A percentile compares a stretch with the other conserved stretches of the same genome.
Evolutionary conservation across 2,113 vertebrate species (phyloP).

Genomic region (Accipiter virgatus): DNA sequence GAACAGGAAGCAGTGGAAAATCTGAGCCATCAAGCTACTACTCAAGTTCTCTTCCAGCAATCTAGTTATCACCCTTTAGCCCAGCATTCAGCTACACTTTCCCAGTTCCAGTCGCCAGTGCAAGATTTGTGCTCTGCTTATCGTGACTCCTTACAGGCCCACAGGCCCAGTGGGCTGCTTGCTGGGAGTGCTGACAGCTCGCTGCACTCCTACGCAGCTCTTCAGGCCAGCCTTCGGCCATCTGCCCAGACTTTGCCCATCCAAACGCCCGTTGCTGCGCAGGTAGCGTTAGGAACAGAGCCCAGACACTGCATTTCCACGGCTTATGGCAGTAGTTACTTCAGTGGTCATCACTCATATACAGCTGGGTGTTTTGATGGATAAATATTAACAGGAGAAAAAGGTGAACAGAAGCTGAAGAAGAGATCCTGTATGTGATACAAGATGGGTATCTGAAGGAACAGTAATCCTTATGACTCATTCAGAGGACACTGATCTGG

Average conservation of each 20-base stretch:
- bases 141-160: conserved; percentile 81
- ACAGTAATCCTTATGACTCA: not conserved
- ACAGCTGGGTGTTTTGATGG: conserved; percentile 83
- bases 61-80: conserved; percentile 68
- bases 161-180: conserved; percentile 66
- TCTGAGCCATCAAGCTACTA: conserved; percentile 60
- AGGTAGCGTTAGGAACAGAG: conserved; percentile 78
- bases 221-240: conserved; percentile 65
- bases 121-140: conserved; percentile 82
- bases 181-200: conserved; percentile 5
- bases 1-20: conserved; percentile 10
- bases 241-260: conserved; percentile 69
- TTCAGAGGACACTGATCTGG: not conserved
- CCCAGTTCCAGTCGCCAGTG: conserved; percentile 79
- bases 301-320: conserved; percentile 51
- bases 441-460: not conserved
- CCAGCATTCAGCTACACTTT: conserved; percentile 70
- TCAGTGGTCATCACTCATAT: conserved; percentile 73
- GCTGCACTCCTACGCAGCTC: conserved; percentile 61
- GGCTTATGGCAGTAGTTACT: conserved; percentile 75
- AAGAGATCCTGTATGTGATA: not conserved
- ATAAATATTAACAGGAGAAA: conserved; percentile 39
- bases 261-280: conserved; percentile 78
- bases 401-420: not conserved
- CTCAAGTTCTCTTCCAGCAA: conserved; percentile 82